Evolutionary conservation across 2,888 invertebrate genomes (phyloP), one percentile per base, ranked within the genome.

Genomic region (Lypha dubia): DNA sequence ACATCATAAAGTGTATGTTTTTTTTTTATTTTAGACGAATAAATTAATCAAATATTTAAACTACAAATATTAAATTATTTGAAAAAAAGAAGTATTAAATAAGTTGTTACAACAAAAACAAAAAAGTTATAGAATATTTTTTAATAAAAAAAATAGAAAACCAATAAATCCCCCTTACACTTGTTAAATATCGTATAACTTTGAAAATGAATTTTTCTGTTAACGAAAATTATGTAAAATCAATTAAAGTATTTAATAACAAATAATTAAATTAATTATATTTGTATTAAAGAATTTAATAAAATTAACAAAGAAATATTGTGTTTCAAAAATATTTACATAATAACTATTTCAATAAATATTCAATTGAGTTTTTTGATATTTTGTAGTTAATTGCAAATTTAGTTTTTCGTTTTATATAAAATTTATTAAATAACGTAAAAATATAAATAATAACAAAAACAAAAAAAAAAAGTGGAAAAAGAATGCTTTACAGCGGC

Each of bases 301-400:
- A 70, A 68, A 35, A 60, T 6, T 51, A 63, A 53, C 17, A 62
- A 28, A 65, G 11, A 56, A 38, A 53, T 56, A 71, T 65, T 53
- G 24, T 51, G 53, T 73, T 56, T 74, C 56, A 32, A 71, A 71
- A 35, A n/a, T n/a, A n/a, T n/a, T n/a, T n/a, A n/a, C 60, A 60
- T 9, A 53, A 20, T 20, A 20, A 49, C 9, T 17, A 60, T 73
- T 60, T 35, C 28, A 60, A 22, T 44, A 44, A n/a, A 56, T 11
- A 49, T 24, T 24, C 11, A 20, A 17, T 70, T 51, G 20, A 51
- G 35, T 53, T 38, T 67, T 81, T 68, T 74, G 35, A 71, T 79
- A 74, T 79, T 70, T 84, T 71, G 71, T 84, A 76, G 75, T 76
- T 79, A 80, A 74, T 56, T 22, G 28, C 24, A 71, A 63, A 46